A percentile compares a stretch with the other conserved stretches of the same genome.
Evolutionary conservation across 2,888 invertebrate species (phyloP).

Genomic region (Papilio elwesi): DNA sequence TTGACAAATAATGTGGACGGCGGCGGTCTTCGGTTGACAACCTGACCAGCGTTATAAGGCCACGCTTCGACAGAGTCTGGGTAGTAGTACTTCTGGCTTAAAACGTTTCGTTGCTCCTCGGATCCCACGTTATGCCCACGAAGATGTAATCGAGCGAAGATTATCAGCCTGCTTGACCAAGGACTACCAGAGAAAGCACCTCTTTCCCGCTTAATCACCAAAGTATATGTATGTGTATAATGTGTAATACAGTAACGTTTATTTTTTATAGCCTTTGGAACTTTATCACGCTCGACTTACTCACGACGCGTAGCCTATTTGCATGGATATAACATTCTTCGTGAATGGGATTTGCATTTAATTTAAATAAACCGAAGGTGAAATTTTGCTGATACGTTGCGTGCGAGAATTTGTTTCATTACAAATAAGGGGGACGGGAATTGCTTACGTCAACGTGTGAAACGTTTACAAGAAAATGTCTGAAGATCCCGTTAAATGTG

Average conservation of each 20-base stretch:
- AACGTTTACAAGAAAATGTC: constrained; percentile 32
- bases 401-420: constrained; percentile 35
- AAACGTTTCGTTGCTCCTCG: too few species aligned
- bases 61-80: too few species aligned
- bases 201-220: too few species aligned
- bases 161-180: too few species aligned
- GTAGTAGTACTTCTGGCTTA: too few species aligned
- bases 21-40: too few species aligned
- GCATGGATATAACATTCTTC: constrained; percentile 54
- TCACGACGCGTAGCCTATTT: constrained; percentile 52
- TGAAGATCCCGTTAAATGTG: background rate
- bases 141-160: too few species aligned
- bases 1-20: too few species aligned
- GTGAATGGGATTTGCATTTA: constrained; percentile 49
- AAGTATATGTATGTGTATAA: too few species aligned
- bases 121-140: too few species aligned
- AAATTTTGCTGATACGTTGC: constrained; percentile 31
- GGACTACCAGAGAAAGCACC: too few species aligned
- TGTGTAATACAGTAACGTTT: constrained; percentile 14
- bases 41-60: too few species aligned
- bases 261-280: constrained; percentile 25
- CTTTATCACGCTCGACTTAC: constrained; percentile 48
- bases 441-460: constrained; percentile 31
- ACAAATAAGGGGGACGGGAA: constrained; percentile 28
- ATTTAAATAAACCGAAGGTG: constrained; percentile 40